Evolutionary conservation across 2,888 invertebrate genomes (phyloP).

Genomic region (Amiota minor): DNA sequence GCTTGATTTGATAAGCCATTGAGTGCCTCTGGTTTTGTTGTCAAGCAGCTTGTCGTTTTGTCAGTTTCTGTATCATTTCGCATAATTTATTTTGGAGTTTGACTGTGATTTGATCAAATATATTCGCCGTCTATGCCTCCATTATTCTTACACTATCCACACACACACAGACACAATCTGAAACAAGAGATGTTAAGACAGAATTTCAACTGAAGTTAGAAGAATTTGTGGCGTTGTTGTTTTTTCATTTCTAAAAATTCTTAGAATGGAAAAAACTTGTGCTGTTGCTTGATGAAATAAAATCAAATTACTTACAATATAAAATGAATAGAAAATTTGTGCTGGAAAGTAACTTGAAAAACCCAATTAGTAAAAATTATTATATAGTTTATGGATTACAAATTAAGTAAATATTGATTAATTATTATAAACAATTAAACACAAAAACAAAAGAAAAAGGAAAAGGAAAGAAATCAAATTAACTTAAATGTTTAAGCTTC

Average conservation of each 20-base stretch:
- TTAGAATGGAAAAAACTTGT: not conserved
- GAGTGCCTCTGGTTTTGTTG: too few relatives aligned
- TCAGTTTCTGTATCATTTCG: too few relatives aligned
- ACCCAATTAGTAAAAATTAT: conserved; percentile 5
- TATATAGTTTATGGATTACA: conserved; percentile 20
- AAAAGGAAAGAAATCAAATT: not conserved
- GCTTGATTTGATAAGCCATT: too few relatives aligned
- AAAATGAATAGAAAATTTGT: too few relatives aligned
- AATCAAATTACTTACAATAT: not conserved
- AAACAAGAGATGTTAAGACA: too few relatives aligned
- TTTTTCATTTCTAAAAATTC: not conserved
- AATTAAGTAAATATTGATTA: conserved; percentile 9
- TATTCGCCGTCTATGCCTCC: too few relatives aligned
- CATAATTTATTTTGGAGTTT: too few relatives aligned
- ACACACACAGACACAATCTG: too few relatives aligned
- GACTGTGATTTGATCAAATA: too few relatives aligned
- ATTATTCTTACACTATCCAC: too few relatives aligned
- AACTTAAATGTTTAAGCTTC: conserved; percentile 12
- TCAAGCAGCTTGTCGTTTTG: too few relatives aligned
- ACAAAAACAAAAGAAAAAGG: not conserved
- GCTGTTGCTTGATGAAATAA: not conserved
- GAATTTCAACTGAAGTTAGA: too few relatives aligned
- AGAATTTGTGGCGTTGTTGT: conserved; percentile 2
- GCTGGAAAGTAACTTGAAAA: not conserved
- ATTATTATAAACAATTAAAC: conserved; percentile 11